phyloP scores from a whole-genome alignment of 2,113 vertebrate genomes.

The Leptobrachium ailaonicum region DNA sequence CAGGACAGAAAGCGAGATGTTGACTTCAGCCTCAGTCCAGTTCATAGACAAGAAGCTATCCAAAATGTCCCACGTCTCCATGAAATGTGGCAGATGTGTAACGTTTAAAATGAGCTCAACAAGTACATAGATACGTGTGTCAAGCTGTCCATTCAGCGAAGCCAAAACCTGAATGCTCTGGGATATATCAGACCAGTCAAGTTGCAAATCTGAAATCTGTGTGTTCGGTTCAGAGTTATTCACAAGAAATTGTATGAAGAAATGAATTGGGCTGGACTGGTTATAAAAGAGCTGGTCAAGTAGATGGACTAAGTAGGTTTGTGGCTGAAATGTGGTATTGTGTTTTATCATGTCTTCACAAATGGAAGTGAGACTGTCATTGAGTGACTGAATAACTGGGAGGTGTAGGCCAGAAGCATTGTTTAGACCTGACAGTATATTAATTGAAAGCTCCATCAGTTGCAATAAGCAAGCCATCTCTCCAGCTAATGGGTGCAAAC shows the following conservation, averaged over 20 bases:
- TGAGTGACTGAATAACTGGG: constrained; percentile 11
- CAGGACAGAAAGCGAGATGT: constrained; percentile 52
- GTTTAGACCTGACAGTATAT: constrained; percentile 19
- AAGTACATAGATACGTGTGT: constrained; percentile 35
- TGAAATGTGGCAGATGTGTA: constrained; percentile 36
- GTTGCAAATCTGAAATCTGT: constrained; percentile 25
- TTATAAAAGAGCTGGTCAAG: neutral
- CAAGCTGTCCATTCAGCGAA: neutral
- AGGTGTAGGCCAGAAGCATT: constrained; percentile 5
- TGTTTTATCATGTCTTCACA: neutral
- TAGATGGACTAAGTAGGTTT: constrained; percentile 8
- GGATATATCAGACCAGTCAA: constrained; percentile 16
- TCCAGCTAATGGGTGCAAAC: constrained; percentile 42
- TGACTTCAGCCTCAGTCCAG: constrained; percentile 56
- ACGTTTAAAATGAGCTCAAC: constrained; percentile 45
- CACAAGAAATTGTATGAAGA: constrained; percentile 50
- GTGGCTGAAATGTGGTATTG: constrained; percentile 11
- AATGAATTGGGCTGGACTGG: constrained; percentile 52
- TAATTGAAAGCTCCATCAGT: constrained; percentile 4
- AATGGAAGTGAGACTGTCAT: constrained; percentile 16
- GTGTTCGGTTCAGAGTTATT: constrained; percentile 21
- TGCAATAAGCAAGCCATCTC: constrained; percentile 23
- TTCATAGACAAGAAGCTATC: constrained; percentile 46
- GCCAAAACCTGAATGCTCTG: constrained; percentile 2
- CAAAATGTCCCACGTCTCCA: constrained; percentile 18